Evolutionary conservation across 2,888 invertebrate species (phyloP).

Genomic region (Clitarchus hookeri): DNA sequence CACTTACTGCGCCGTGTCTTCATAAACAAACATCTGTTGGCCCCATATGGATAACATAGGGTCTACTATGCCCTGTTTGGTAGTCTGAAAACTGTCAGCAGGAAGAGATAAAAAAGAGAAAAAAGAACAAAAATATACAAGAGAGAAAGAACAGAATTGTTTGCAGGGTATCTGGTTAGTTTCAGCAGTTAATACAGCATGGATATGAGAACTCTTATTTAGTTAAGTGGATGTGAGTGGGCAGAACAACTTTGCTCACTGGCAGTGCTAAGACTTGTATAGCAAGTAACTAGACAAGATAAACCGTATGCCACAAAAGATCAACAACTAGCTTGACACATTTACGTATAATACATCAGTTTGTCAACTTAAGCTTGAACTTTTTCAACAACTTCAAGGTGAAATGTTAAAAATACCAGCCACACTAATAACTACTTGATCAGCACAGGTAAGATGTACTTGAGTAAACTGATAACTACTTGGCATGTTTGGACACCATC

Average conservation of each 20-base stretch:
- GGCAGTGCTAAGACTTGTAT: not conserved
- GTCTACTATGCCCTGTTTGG: conserved; percentile 95
- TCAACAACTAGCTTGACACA: too few relatives aligned
- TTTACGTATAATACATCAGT: too few relatives aligned
- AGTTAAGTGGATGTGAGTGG: not conserved
- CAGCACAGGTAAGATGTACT: too few relatives aligned
- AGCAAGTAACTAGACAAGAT: not conserved
- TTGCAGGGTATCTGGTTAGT: conserved; percentile 45
- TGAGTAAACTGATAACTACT: too few relatives aligned
- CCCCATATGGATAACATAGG: conserved; percentile 98
- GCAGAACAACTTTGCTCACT: not conserved
- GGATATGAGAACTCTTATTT: not conserved
- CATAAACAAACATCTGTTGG: conserved; percentile 96
- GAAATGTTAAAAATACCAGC: too few relatives aligned
- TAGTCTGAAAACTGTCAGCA: conserved; percentile 62
- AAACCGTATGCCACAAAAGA: too few relatives aligned
- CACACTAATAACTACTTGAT: too few relatives aligned
- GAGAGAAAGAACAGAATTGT: conserved; percentile 9
- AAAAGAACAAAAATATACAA: conserved; percentile 39
- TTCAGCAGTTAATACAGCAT: not conserved
- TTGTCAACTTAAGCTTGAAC: too few relatives aligned
- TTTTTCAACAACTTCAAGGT: too few relatives aligned
- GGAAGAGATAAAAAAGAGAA: conserved; percentile 41
- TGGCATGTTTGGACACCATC: too few relatives aligned
- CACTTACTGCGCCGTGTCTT: conserved; percentile 97